phyloP scores from a whole-genome alignment of 1,140 invertebrate species.

The Vollenhovia emeryi region DNA sequence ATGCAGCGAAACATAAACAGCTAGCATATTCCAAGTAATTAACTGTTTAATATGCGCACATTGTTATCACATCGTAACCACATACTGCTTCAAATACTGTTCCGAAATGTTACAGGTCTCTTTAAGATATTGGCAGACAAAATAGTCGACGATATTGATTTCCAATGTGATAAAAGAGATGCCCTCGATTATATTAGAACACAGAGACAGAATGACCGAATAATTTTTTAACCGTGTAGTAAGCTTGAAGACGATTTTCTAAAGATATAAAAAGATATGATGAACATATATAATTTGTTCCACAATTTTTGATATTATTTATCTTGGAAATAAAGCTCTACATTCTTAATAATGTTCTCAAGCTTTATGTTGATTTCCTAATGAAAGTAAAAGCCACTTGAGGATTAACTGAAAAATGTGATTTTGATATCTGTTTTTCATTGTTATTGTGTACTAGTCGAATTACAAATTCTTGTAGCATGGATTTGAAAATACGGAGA shows the following conservation, averaged over 20 bases:
- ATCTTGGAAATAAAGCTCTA: background rate
- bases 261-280: background rate
- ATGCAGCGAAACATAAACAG: background rate
- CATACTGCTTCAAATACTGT: slow-evolving; percentile 8
- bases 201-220: background rate
- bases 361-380: background rate
- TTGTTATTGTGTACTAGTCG: background rate
- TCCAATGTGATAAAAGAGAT: background rate
- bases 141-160: slow-evolving; percentile 10
- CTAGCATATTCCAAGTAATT: background rate
- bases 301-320: slow-evolving; percentile 1
- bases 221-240: background rate
- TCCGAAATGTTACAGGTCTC: background rate
- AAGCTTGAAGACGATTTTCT: background rate
- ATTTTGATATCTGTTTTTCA: background rate
- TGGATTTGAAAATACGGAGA: background rate
- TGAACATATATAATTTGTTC: background rate
- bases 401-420: slow-evolving; percentile 3
- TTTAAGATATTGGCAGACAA: slow-evolving; percentile 11
- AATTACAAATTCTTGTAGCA: background rate
- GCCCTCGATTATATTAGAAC: background rate
- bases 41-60: background rate
- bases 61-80: background rate
- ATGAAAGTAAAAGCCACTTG: background rate
- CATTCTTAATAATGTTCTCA: background rate